Evolutionary conservation across 2,797 vertebrate genomes (phyloP).

Genomic region (Falco berigora): DNA sequence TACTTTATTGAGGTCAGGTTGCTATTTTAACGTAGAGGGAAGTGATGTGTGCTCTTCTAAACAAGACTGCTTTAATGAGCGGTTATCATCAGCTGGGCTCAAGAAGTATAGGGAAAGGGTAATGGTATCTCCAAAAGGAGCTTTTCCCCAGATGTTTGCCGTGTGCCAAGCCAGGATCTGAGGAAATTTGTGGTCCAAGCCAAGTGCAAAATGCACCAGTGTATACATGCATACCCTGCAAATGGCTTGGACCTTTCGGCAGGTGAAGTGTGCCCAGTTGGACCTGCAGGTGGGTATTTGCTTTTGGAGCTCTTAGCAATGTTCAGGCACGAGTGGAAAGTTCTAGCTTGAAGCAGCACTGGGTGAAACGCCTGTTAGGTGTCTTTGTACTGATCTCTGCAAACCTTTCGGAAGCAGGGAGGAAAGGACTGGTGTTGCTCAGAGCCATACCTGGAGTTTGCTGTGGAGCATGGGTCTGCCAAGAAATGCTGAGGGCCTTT

Average conservation of each 20-base stretch:
- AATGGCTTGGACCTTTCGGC: background rate
- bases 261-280: too few species aligned
- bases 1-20: slow-evolving; percentile 51
- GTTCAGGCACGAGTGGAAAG: background rate
- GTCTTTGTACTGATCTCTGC: background rate
- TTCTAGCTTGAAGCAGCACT: background rate
- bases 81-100: background rate
- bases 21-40: background rate
- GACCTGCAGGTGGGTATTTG: rapidly evolving
- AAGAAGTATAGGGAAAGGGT: background rate
- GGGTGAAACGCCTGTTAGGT: too few species aligned
- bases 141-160: background rate
- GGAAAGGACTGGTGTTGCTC: background rate
- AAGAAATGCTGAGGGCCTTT: background rate
- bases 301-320: background rate
- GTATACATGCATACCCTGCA: background rate
- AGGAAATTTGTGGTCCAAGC: background rate
- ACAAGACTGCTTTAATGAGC: background rate
- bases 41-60: background rate
- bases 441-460: background rate
- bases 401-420: background rate
- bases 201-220: background rate
- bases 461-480: background rate
- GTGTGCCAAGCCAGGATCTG: background rate
- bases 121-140: background rate